Evolutionary conservation across 1,140 invertebrate genomes (phyloP), one percentile per base, ranked within the genome.

Genomic region (Hestina assimilis): DNA sequence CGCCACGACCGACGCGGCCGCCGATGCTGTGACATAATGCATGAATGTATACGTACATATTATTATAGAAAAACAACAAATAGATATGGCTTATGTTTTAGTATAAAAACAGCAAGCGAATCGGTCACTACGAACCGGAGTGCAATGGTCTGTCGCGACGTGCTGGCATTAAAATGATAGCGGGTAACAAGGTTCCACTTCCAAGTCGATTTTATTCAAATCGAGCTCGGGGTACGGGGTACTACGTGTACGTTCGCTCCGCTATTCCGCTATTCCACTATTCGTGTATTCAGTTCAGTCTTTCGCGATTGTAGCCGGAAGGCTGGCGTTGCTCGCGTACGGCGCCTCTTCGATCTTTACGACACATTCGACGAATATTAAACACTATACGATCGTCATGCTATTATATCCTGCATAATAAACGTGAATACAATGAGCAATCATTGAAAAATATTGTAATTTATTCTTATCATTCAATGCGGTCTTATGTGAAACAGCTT

Each of bases 351-450:
- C 55, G 46, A 52, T 55, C 28, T 43, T 54, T 35, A 31, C 24
- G 31, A 31, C 42, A 58, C 28, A 46, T 51, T 33, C 51, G 29
- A 48, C 29, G 24, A 55, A 55, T 47, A 43, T 47, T 54, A 21
- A 54, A 54, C 45, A 47, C 45, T 45, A 46, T 46, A 23, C 26
- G 51, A 43, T 24, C 58, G 12, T 43, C 58, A 43, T 29, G 28
- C 51, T 6, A 46, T 48, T 43, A 59, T 50, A 59, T 42, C 29
- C 48, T 35, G 47, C 53, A 28, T 53, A 24, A 42, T 35, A 17
- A 38, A 60, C 45, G 24, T 38, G 41, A 59, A 62, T 26, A 70
- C 68, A 70, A 70, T 70, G 61, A 54, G 61, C 31, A 54, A 43
- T 53, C 60, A 12, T 60, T 40, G 38, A 59, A 46, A 20, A 57